Evolutionary conservation across 1,140 invertebrate genomes (phyloP).

Genomic region (Nixonia krombeini): DNA sequence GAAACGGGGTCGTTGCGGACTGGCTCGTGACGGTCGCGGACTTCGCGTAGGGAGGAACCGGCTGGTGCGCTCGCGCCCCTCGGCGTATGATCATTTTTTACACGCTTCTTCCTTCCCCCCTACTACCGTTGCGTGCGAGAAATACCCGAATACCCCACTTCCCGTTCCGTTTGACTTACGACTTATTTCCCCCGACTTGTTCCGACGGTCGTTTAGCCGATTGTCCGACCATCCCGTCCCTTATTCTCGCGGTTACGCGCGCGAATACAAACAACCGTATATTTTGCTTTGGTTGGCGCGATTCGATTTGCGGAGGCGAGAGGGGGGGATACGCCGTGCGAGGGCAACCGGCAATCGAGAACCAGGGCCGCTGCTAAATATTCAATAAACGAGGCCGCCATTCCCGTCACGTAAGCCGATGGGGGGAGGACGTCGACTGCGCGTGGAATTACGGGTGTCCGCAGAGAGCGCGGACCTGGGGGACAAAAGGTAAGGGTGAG

Average conservation of each 20-base stretch:
- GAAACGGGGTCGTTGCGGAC: no score
- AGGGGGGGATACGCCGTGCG: conserved; percentile 15
- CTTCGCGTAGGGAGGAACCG: no score
- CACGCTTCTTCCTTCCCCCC: no score
- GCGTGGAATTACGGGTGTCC: neutral
- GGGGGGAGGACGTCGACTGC: neutral
- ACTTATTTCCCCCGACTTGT: neutral
- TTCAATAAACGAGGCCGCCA: conserved; percentile 42
- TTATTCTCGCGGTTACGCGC: no score
- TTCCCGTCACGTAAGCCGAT: conserved; percentile 27
- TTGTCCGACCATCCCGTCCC: conserved; percentile 1
- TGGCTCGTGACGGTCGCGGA: no score
- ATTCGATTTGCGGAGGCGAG: conserved; percentile 20
- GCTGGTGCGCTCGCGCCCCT: no score
- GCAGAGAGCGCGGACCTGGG: neutral
- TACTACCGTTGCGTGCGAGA: no score
- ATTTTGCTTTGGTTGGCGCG: neutral
- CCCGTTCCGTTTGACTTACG: no score
- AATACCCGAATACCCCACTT: no score
- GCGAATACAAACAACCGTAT: no score
- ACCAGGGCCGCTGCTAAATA: conserved; percentile 27
- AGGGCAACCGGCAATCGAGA: conserved; percentile 8
- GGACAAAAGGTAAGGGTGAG: conserved; percentile 20
- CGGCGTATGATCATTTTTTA: no score
- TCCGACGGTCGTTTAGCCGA: neutral